These are phyloP conservation scores for Neogale vison DNA, from an alignment of 2,113 vertebrate species.

Conservation along the genomic window DNA sequence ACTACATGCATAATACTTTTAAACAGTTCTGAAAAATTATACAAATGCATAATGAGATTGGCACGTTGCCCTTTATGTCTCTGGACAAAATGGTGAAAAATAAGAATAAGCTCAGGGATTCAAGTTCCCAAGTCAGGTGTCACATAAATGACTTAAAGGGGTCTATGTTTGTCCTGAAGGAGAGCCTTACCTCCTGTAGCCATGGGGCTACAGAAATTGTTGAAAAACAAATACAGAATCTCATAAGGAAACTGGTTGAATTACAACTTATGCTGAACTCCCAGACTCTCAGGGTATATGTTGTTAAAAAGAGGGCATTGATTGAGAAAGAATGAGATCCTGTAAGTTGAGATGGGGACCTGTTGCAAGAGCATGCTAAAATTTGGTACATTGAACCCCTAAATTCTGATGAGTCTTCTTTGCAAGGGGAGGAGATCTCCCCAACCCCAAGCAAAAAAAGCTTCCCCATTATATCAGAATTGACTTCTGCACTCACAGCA, in stretches of 20 bases:
- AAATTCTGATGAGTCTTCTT: background rate
- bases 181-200: background rate
- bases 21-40: background rate
- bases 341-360: background rate
- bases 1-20: background rate
- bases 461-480: background rate
- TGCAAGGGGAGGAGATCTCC: background rate
- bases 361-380: background rate
- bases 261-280: background rate
- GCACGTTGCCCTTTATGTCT: background rate
- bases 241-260: background rate
- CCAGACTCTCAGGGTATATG: background rate
- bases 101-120: background rate
- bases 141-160: background rate
- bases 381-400: background rate
- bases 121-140: background rate
- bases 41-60: background rate
- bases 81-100: background rate
- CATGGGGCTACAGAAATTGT: background rate
- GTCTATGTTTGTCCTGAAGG: background rate
- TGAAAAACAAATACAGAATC: background rate
- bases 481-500: background rate
- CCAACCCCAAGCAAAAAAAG: background rate
- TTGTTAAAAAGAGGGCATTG: background rate
- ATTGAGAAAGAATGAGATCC: background rate